Evolutionary conservation across 37 sponge, comb jelly and placozoan species (phyloP), one percentile per base, ranked within the genome.

Genomic region (Theonella swinhoei): DNA sequence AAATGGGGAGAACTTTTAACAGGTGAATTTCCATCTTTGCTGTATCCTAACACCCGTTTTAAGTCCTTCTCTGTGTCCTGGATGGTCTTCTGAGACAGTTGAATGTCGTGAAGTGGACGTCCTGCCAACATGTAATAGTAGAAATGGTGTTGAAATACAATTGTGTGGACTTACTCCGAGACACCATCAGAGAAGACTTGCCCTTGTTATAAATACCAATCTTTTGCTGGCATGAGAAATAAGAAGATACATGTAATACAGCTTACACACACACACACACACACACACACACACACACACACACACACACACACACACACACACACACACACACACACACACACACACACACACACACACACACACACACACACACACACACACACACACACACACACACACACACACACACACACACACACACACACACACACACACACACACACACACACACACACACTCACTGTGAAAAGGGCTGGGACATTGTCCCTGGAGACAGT

Each of bases 141-240:
- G 11, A 47, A 17, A 47, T 47, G 54, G 14, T 7, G 54, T 47
- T 47, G 14, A n/a, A n/a, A n/a, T n/a, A n/a, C n/a, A n/a, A n/a
- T n/a, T n/a, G n/a, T n/a, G n/a, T n/a, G n/a, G n/a, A n/a, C n/a
- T n/a, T n/a, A n/a, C n/a, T n/a, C n/a, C 54, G 54, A 17, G 54
- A 47, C 54, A 47, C 54, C 54, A 14, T 47, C 54, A 47, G 14
- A 47, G 54, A 47, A 47, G 54, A 47, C 54, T 47, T 47, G 7
- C 54, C 54, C n/a, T n/a, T 75, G 76, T 28, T 29, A 29, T 75
- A 75, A 14, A 75, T 42, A 25, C 76, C 76, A 23, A 75, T 11
- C 76, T 75, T 75, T 30, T 75, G 76, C 76, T 75, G 76, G 31
- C 36, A 39, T 34, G 24, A 14, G 41, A 35, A 71, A 5, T 9